Evolutionary conservation across 2,888 invertebrate species (phyloP).

Genomic region (Cynaeus angustus): DNA sequence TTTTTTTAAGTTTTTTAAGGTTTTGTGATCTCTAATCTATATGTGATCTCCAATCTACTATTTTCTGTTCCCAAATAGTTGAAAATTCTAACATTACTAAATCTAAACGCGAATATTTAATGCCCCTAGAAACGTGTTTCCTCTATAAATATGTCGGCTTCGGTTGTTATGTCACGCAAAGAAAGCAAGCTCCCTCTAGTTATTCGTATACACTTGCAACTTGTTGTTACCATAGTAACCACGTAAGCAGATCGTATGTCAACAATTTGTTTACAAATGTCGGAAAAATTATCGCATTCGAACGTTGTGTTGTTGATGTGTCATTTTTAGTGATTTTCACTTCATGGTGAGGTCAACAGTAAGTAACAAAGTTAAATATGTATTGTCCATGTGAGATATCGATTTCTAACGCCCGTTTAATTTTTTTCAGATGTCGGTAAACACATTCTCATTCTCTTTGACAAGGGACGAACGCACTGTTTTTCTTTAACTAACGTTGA

Average conservation of each 20-base stretch:
- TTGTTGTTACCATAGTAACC: constrained; percentile 54
- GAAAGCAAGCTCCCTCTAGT: constrained; percentile 3
- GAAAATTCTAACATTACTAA: too few relatives aligned
- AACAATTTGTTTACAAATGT: constrained; percentile 58
- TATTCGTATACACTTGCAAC: too few relatives aligned
- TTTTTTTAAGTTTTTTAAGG: too few relatives aligned
- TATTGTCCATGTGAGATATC: too few relatives aligned
- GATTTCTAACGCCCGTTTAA: too few relatives aligned
- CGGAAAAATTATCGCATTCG: constrained; percentile 10
- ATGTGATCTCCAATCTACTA: too few relatives aligned
- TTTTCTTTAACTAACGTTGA: constrained; percentile 16
- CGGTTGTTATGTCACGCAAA: too few relatives aligned
- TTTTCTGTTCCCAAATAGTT: too few relatives aligned
- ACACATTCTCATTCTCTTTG: constrained; percentile 64
- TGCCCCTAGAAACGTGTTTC: too few relatives aligned
- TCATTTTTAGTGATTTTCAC: constrained; percentile 40
- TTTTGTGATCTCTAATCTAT: too few relatives aligned
- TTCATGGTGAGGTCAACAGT: constrained; percentile 52
- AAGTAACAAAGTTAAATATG: constrained; percentile 35
- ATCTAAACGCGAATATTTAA: too few relatives aligned
- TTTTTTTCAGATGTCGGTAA: constrained; percentile 16
- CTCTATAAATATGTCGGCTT: too few relatives aligned
- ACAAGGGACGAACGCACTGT: neutral
- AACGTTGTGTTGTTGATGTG: constrained; percentile 49
- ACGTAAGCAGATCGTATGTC: constrained; percentile 47